phyloP scores from a whole-genome alignment of 2,797 vertebrate species.

The Halcyon chelicuti region DNA sequence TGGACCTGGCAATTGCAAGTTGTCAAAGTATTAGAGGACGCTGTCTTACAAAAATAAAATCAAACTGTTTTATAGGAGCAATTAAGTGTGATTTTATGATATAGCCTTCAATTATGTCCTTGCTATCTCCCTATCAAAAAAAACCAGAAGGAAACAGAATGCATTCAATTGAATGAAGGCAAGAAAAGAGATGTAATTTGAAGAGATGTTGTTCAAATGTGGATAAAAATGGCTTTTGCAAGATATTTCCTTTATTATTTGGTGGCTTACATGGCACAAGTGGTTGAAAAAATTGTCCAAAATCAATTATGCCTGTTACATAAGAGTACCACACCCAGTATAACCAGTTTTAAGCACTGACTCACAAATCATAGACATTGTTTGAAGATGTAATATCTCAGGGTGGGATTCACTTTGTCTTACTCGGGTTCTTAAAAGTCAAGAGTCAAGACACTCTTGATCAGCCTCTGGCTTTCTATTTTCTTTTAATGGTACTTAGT shows the following conservation, averaged over 20 bases:
- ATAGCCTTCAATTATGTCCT: not conserved
- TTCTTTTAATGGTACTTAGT: not conserved
- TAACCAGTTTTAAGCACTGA: conserved; percentile 54
- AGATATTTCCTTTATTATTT: conserved; percentile 35
- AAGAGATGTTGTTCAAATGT: conserved; percentile 13
- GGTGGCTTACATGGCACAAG: conserved; percentile 19
- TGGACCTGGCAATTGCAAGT: not conserved
- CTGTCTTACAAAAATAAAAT: conserved; percentile 10
- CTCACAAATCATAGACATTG: not conserved
- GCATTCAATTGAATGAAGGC: not conserved
- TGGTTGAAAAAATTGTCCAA: conserved; percentile 60
- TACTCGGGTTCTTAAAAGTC: not conserved
- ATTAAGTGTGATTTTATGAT: conserved; percentile 4
- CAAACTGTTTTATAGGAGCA: not conserved
- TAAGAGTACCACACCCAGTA: conserved; percentile 63
- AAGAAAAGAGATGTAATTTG: not conserved
- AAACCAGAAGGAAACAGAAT: not conserved
- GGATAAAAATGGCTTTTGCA: not conserved
- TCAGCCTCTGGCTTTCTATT: not conserved
- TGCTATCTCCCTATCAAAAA: not conserved
- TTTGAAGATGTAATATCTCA: not conserved
- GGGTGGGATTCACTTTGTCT: conserved; percentile 14
- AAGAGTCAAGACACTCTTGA: not conserved
- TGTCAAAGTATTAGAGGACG: not conserved
- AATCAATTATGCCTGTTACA: conserved; percentile 49